Evolutionary conservation across 2,888 invertebrate genomes (phyloP), one percentile per base, ranked within the genome.

Genomic region (Drosophila eohydei): DNA sequence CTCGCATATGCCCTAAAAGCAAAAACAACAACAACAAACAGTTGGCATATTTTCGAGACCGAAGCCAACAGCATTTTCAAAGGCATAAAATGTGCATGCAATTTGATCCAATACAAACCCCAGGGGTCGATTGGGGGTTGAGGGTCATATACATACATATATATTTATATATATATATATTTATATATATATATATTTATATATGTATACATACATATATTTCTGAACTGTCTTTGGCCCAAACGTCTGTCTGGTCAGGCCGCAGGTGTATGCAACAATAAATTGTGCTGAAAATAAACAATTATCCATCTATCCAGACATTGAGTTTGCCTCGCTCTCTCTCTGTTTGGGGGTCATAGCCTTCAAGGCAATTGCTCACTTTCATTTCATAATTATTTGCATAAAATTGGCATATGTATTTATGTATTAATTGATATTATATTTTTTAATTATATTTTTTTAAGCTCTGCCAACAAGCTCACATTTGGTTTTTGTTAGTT

Each of bases 231-330:
- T 65, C 65, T 55, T 55, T 55, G 16, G 54, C n/a, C 28, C 30
- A 28, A 21, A 40, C n/a, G 16, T 16, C 36, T 48, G 36, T 26
- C 54, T 60, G 48, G 41, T 12, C 43, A 43, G 66, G 88, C 72
- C 83, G 64, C 89, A 85, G 89, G 85, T 86, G 86, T 74, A 73
- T 60, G 64, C 62, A 78, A 73, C 88, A 83, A 86, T 89, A 89
- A 85, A 83, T 89, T 88, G 67, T 80, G 73, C 51, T 71, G 54
- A 75, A 83, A 81, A 77, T 75, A 88, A 89, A 86, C 86, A 89
- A 83, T 73, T 79, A 77, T 76, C 11, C 28, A 69, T 21, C 21
- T 26, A 46, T 38, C 66, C 54, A 63, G 71, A 71, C 73, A 65
- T 34, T 52, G 50, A 51, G 40, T 28, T 1, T 32, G 52, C 26